Evolutionary conservation across 2,888 invertebrate species (phyloP).

Genomic region (Agonum fuliginosum): DNA sequence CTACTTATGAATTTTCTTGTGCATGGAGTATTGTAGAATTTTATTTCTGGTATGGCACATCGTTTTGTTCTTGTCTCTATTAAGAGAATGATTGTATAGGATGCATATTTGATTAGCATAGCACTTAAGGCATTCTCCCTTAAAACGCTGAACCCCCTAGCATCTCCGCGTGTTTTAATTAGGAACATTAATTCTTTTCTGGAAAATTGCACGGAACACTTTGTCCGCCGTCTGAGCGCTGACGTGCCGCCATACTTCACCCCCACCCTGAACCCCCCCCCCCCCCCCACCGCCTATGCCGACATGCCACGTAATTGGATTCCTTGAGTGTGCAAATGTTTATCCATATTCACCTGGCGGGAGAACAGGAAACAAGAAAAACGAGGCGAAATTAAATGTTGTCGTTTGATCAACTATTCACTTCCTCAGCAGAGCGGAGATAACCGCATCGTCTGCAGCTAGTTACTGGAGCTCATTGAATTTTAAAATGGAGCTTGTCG

Average conservation of each 20-base stretch:
- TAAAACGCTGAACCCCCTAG: too few relatives aligned
- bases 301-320: constrained; percentile 40
- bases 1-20: too few relatives aligned
- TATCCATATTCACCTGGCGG: constrained; percentile 51
- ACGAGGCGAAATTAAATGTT: neutral
- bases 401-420: neutral
- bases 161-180: constrained; percentile 47
- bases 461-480: too few relatives aligned
- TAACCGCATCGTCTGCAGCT: too few relatives aligned
- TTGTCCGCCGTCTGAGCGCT: constrained; percentile 30
- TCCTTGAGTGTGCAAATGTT: constrained; percentile 51
- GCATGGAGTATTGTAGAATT: too few relatives aligned
- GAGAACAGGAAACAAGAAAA: neutral
- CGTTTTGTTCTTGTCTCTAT: too few relatives aligned
- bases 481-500: too few relatives aligned
- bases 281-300: neutral
- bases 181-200: constrained; percentile 54
- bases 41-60: too few relatives aligned
- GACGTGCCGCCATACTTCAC: constrained; percentile 42
- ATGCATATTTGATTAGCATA: constrained; percentile 12
- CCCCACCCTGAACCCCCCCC: neutral
- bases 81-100: too few relatives aligned
- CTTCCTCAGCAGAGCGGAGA: neutral
- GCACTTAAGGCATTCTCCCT: too few relatives aligned
- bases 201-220: constrained; percentile 50